These are phyloP conservation scores for Antheraea pernyi DNA, from an alignment of 1,140 invertebrate genomes.

Conservation along the genomic window DNA sequence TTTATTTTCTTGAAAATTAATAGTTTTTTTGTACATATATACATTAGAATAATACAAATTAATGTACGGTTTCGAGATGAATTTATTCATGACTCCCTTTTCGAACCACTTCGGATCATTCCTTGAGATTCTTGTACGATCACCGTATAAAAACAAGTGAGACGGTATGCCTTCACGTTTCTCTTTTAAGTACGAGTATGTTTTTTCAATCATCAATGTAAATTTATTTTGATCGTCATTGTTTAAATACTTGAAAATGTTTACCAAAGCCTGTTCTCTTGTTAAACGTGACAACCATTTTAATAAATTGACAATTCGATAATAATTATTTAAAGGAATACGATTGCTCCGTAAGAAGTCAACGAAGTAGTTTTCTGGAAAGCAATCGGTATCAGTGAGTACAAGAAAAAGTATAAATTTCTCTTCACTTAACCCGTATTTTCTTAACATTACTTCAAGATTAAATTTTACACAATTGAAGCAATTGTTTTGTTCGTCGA, in stretches of 20 bases:
- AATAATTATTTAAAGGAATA: not conserved
- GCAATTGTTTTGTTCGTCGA: slow-evolving; percentile 1
- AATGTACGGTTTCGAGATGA: slow-evolving; percentile 29
- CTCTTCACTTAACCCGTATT: slow-evolving; percentile 28
- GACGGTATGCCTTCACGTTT: not conserved
- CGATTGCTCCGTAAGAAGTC: not conserved
- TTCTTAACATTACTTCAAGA: slow-evolving; percentile 27
- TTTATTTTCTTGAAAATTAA: not conserved
- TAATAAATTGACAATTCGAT: not conserved
- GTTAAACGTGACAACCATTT: slow-evolving; percentile 5
- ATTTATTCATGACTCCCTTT: slow-evolving; percentile 30
- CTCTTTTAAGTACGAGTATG: not conserved
- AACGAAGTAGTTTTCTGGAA: slow-evolving; percentile 35
- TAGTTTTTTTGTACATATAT: not conserved
- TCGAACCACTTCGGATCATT: slow-evolving; percentile 35
- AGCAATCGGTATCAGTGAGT: slow-evolving; percentile 30
- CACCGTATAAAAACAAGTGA: not conserved
- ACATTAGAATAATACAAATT: slow-evolving; percentile 29
- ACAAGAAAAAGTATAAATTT: slow-evolving; percentile 37
- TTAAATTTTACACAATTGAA: slow-evolving; percentile 32
- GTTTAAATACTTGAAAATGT: slow-evolving; percentile 5
- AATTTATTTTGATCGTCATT: not conserved
- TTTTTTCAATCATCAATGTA: not conserved
- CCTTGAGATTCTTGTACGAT: not conserved
- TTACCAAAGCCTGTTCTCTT: not conserved